These are phyloP conservation scores for Aspidoscelis tigris DNA, from an alignment of 2,113 vertebrate genomes.

Conservation along the genomic window DNA sequence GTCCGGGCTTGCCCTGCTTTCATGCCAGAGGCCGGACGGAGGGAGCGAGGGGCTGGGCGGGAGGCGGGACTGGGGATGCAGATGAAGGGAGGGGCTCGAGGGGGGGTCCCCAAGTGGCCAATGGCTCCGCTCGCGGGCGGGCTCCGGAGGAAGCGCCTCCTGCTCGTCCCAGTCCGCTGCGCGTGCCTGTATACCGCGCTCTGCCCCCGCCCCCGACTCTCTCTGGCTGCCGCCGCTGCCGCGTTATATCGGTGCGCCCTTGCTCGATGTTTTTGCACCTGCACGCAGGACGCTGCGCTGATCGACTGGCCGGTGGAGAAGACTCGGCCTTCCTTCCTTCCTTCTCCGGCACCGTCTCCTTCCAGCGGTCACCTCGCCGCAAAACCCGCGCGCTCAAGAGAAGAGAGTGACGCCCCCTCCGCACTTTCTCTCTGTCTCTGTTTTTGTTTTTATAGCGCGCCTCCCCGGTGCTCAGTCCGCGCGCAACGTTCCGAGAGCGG, in stretches of 20 bases:
- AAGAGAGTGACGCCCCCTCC: too few relatives aligned
- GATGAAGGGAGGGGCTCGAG: neutral
- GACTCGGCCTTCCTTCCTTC: slow-evolving; percentile 46
- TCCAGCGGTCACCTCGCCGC: neutral
- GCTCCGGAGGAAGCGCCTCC: neutral
- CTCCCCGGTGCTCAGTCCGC: too few relatives aligned
- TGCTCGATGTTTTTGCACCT: slow-evolving; percentile 79
- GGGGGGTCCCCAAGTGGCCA: neutral
- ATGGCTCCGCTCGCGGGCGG: neutral
- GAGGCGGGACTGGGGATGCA: neutral
- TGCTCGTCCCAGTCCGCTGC: too few relatives aligned
- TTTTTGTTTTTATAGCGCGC: too few relatives aligned
- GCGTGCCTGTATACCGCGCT: neutral
- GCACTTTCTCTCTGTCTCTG: too few relatives aligned
- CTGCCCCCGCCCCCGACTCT: neutral
- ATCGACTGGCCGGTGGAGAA: slow-evolving; percentile 74
- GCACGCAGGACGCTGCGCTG: slow-evolving; percentile 48
- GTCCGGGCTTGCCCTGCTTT: neutral
- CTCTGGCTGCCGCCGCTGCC: neutral
- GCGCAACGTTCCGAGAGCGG: too few relatives aligned
- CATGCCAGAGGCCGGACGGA: too few relatives aligned
- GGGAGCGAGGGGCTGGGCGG: too few relatives aligned
- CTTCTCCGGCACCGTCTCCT: slow-evolving; percentile 56
- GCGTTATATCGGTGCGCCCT: neutral
- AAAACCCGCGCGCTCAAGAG: neutral